Evolutionary conservation across 2,797 vertebrate species (phyloP).

Genomic region (Danio aesculapii): DNA sequence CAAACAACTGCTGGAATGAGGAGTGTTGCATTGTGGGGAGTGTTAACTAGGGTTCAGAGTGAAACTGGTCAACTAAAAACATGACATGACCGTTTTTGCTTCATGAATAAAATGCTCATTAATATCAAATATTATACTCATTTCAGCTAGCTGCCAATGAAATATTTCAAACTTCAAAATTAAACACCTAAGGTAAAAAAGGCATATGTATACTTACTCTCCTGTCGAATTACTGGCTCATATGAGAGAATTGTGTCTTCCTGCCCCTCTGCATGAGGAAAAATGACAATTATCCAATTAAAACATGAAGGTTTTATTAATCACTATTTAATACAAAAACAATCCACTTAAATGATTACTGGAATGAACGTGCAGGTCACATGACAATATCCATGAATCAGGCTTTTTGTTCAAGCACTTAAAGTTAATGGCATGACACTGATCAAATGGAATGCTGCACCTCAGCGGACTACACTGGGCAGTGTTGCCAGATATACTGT

Average conservation of each 20-base stretch:
- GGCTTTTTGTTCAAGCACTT: neutral
- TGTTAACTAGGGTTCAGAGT: constrained; percentile 11
- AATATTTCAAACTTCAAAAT: neutral
- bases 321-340: neutral
- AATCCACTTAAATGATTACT: constrained; percentile 8
- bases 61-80: neutral
- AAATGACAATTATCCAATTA: constrained; percentile 28
- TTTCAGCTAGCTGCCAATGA: no score
- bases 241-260: constrained; percentile 98
- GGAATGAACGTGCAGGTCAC: neutral
- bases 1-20: neutral
- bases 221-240: constrained; percentile 96
- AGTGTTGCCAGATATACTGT: no score
- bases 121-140: no score
- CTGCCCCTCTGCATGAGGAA: constrained; percentile 91
- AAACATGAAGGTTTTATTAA: neutral
- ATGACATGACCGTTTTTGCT: no score
- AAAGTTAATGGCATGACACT: neutral
- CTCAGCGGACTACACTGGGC: neutral
- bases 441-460: neutral
- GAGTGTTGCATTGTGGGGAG: neutral
- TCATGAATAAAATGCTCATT: no score
- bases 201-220: constrained; percentile 86
- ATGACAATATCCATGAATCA: neutral
- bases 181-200: neutral